A percentile compares a stretch with the other conserved stretches of the same genome.
phyloP scores from a whole-genome alignment of 1,140 invertebrate genomes.

The Polyergus mexicanus region DNA sequence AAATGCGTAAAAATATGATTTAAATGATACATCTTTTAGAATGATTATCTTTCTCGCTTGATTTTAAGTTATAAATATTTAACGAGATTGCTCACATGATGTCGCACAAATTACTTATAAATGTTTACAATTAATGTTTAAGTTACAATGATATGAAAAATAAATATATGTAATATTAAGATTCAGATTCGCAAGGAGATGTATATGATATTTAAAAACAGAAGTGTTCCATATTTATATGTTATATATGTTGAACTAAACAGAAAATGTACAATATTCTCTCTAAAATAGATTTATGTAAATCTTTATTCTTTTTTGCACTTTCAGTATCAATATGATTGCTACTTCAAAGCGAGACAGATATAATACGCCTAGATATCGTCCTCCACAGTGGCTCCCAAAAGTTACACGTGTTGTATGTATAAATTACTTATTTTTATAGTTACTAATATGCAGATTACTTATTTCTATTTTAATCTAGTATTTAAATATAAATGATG shows the following conservation, averaged over 20 bases:
- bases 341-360: slow-evolving; percentile 52
- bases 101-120: too few relatives aligned
- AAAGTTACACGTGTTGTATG: slow-evolving; percentile 86
- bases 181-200: not conserved
- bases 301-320: slow-evolving; percentile 42
- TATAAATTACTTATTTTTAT: not conserved
- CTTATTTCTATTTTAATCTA: slow-evolving; percentile 44
- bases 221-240: not conserved
- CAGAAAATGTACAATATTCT: not conserved
- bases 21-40: not conserved
- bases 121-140: not conserved
- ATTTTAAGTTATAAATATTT: not conserved
- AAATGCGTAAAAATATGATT: not conserved
- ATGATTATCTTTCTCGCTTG: not conserved
- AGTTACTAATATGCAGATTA: not conserved
- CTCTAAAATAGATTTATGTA: not conserved
- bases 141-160: not conserved
- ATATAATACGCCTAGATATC: slow-evolving; percentile 81
- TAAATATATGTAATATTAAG: not conserved
- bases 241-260: not conserved
- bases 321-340: slow-evolving; percentile 64
- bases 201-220: not conserved
- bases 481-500: slow-evolving; percentile 56
- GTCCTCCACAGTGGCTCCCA: slow-evolving; percentile 88
- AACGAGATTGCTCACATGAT: not conserved